Evolutionary conservation across 2,797 vertebrate genomes (phyloP), one percentile per base, ranked within the genome.

Genomic region (Neosalanx taihuensis): DNA sequence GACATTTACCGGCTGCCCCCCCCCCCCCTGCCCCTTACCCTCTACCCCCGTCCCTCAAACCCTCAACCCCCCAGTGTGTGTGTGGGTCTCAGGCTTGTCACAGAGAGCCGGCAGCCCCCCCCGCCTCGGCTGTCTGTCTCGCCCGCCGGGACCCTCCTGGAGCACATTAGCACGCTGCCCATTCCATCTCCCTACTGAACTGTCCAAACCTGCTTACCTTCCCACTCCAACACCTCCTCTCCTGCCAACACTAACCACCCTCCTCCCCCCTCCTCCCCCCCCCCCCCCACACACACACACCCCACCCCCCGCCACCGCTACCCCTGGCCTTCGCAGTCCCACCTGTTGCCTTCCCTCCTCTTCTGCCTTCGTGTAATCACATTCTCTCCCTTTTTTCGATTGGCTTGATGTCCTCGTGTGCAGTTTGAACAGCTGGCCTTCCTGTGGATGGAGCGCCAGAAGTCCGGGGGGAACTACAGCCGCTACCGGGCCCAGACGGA

Each of bases 361-460:
- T 67, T 13, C 51, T 26, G 5, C 65, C 35, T 20, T 20, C n/a
- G 10, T 56, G 18, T 15, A 46, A 56, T 51, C 30, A 4, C 17
- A 3, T 72, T 29, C 26, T 20, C 9, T 26, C 23, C 1, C 23
- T 26, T 26, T 51, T 30, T 18, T 41, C 4, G 17, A 46, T 46
- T 4, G 9, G 29, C 31, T 20, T 46, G 30, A 26, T 26, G 31
- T 51, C 15, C 35, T 15, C 30, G 17, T 37, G 9, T 41, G 41
- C 3, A 46, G 41, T 46, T 94, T 66, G 93, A 94, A 89, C 93
- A 94, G 93, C 88, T 94, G 85, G 93, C 92, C 79, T 94, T 93
- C 86, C 87, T 95, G 86, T 94, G 94, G 94, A 94, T 94, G 94
- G 94, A 94, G 88, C 88, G 92, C 0, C 93, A 94, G 90, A 94